Percentiles rank a stretch among this genome's conserved stretches.
These are phyloP conservation scores for Gobius niger DNA, from an alignment of 2,113 vertebrate genomes.

Conservation along the genomic window DNA sequence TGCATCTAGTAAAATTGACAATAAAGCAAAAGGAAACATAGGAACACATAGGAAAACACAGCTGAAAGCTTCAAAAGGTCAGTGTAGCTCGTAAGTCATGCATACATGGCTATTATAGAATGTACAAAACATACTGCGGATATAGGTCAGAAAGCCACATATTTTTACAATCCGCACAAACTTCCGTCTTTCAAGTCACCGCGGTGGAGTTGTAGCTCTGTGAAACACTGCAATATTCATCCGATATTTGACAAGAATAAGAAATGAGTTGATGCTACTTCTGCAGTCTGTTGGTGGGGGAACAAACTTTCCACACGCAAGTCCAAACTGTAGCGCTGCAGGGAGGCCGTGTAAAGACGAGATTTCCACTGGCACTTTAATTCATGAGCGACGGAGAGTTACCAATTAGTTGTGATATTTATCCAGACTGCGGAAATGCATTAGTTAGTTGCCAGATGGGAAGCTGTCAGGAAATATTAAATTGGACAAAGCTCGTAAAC, in stretches of 20 bases:
- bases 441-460: constrained; percentile 11
- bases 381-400: background rate
- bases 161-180: background rate
- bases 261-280: background rate
- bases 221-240: constrained; percentile 3
- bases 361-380: background rate
- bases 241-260: background rate
- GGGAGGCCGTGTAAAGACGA: background rate
- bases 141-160: background rate
- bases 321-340: background rate
- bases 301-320: background rate
- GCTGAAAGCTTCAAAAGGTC: too few species aligned
- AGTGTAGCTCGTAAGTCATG: background rate
- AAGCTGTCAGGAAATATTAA: constrained; percentile 4
- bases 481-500: background rate
- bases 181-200: background rate
- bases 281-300: background rate
- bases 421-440: constrained; percentile 1
- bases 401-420: constrained; percentile 9
- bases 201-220: background rate
- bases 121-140: background rate
- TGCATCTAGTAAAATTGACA: too few species aligned
- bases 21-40: too few species aligned
- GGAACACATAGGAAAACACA: too few species aligned
- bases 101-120: background rate